phyloP scores from a whole-genome alignment of 2,888 invertebrate species.

The Rhamnusium bicolor region DNA sequence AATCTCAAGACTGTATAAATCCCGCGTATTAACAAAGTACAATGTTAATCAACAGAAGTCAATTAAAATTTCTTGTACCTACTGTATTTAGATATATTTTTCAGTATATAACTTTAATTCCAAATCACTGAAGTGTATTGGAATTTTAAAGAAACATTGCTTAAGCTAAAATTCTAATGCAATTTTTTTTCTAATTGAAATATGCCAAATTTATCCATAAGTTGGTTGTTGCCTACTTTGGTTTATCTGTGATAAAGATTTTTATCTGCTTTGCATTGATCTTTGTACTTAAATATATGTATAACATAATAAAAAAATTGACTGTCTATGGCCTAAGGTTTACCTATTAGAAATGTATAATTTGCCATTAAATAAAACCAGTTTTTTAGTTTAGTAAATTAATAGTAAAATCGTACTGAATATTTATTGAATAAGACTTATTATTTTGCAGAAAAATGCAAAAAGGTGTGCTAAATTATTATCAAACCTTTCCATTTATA shows the following conservation, averaged over 20 bases:
- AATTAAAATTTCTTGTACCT: too few relatives aligned
- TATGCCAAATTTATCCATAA: neutral
- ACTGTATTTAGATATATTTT: too few relatives aligned
- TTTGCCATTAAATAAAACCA: neutral
- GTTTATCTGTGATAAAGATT: conserved; percentile 20
- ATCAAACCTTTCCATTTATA: too few relatives aligned
- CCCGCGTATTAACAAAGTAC: too few relatives aligned
- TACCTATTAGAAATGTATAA: neutral
- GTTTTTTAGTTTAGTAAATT: neutral
- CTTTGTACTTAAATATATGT: conserved; percentile 20
- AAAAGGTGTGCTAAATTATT: too few relatives aligned
- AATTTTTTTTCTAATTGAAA: neutral
- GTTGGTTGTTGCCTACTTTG: neutral
- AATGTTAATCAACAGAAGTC: too few relatives aligned
- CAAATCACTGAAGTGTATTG: too few relatives aligned
- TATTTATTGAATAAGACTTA: neutral
- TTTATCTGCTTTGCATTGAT: conserved; percentile 9
- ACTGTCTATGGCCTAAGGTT: neutral
- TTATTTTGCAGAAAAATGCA: too few relatives aligned
- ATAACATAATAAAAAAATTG: neutral
- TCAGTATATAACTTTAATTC: too few relatives aligned
- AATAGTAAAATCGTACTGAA: neutral
- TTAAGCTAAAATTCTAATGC: too few relatives aligned
- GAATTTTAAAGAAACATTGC: too few relatives aligned
- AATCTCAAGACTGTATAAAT: too few relatives aligned